phyloP scores from a whole-genome alignment of 1,140 invertebrate genomes.

The Brachionus manjavacas region DNA sequence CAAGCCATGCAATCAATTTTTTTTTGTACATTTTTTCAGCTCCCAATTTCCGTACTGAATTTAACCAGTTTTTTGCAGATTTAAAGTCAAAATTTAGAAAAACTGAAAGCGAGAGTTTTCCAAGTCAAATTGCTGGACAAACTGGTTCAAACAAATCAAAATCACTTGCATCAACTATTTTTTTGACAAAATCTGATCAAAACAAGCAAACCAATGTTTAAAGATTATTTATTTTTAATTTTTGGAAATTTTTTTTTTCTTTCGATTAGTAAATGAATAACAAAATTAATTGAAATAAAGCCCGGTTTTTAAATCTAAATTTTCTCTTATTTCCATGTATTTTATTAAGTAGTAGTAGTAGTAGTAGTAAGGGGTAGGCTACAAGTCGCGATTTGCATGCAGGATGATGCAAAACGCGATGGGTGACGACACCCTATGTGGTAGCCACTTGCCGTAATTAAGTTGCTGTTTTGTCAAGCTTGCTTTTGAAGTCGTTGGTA shows the following conservation, averaged over 20 bases:
- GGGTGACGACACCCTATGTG: too few species aligned
- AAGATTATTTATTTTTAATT: neutral
- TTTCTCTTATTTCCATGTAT: too few species aligned
- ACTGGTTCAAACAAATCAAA: neutral
- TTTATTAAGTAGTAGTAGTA: too few species aligned
- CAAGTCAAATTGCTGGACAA: neutral
- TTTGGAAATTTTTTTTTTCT: neutral
- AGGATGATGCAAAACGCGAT: too few species aligned
- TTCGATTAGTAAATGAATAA: too few species aligned
- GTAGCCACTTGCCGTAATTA: too few species aligned
- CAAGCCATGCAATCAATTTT: constrained; percentile 41
- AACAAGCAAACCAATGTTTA: neutral
- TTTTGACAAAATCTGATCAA: neutral
- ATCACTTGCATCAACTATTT: neutral
- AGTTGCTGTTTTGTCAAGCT: too few species aligned
- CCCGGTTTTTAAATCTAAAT: too few species aligned
- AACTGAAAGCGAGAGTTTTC: neutral
- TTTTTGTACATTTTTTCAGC: constrained; percentile 41
- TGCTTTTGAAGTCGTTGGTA: too few species aligned
- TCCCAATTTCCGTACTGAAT: constrained; percentile 32
- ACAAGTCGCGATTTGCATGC: too few species aligned
- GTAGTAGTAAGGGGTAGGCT: too few species aligned
- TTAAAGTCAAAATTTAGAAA: neutral
- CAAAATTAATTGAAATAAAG: too few species aligned
- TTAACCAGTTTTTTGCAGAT: neutral